Evolutionary conservation across 2,888 invertebrate species (phyloP).

Genomic region (Melieria picta): DNA sequence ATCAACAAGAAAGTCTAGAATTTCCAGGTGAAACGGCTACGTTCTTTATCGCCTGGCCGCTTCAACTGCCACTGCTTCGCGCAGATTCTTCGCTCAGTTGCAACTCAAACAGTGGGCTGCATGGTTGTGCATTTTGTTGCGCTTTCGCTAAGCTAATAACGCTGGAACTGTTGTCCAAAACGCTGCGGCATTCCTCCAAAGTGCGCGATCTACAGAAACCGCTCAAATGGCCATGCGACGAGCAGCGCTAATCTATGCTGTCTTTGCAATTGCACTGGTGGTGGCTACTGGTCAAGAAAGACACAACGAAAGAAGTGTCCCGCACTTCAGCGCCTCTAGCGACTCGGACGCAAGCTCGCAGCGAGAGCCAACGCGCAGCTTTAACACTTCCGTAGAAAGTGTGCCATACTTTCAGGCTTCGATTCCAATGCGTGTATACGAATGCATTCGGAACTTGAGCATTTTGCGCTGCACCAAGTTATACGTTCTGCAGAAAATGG

Average conservation of each 20-base stretch:
- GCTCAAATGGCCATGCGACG: too few species aligned
- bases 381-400: slow-evolving; percentile 44
- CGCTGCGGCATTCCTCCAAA: background rate
- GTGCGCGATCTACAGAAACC: too few species aligned
- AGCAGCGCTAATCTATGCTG: too few species aligned
- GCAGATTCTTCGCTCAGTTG: too few species aligned
- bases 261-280: too few species aligned
- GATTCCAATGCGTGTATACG: slow-evolving; percentile 62
- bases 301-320: too few species aligned
- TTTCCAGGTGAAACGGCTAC: slow-evolving; percentile 19
- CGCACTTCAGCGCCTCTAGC: slow-evolving; percentile 35
- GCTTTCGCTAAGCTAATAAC: background rate
- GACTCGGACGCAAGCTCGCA: background rate
- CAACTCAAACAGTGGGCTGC: too few species aligned
- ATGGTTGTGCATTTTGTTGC: too few species aligned
- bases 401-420: slow-evolving; percentile 61
- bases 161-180: background rate
- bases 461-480: slow-evolving; percentile 70
- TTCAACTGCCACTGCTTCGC: too few species aligned
- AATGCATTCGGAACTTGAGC: slow-evolving; percentile 64
- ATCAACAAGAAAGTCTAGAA: slow-evolving; percentile 27
- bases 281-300: too few species aligned
- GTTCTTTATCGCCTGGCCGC: too few species aligned
- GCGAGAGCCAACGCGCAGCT: slow-evolving; percentile 16
- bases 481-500: slow-evolving; percentile 69